These are phyloP conservation scores for Acanthosepion lycidas DNA, from an alignment of 2,888 invertebrate genomes.

Conservation along the genomic window DNA sequence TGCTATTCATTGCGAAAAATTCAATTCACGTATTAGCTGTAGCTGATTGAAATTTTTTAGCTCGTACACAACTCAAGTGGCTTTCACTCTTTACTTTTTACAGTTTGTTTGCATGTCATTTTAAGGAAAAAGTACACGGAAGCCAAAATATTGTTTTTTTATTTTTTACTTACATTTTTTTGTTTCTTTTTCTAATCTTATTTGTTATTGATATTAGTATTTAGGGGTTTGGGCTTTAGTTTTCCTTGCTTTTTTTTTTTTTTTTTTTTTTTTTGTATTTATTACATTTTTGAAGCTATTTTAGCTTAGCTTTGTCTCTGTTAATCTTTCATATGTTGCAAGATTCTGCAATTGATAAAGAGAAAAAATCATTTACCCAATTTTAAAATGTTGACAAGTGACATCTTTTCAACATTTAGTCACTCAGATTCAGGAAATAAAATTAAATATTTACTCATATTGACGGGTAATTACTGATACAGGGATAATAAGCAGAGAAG, in stretches of 20 bases:
- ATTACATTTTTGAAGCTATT: background rate
- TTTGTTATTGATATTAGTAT: background rate
- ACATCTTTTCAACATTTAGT: background rate
- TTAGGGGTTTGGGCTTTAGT: background rate
- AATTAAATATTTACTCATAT: too few relatives aligned
- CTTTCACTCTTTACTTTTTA: background rate
- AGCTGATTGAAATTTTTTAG: background rate
- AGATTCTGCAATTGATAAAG: background rate
- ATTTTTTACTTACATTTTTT: background rate
- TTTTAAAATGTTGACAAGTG: background rate
- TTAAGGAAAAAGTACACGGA: background rate
- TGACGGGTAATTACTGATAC: too few relatives aligned
- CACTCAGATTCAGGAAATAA: too few relatives aligned
- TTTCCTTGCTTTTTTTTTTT: background rate
- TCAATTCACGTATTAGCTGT: background rate
- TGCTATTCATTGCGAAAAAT: slow-evolving; percentile 7
- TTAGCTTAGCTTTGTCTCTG: background rate
- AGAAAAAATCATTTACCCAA: background rate
- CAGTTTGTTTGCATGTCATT: background rate
- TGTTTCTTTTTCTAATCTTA: background rate
- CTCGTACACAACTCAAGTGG: background rate
- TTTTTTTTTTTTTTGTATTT: background rate
- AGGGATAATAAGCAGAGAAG: too few relatives aligned
- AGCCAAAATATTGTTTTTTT: background rate
- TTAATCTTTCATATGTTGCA: background rate